Evolutionary conservation across 1,140 invertebrate species (phyloP), one percentile per base, ranked within the genome.

Genomic region (Platorchestia sp.): DNA sequence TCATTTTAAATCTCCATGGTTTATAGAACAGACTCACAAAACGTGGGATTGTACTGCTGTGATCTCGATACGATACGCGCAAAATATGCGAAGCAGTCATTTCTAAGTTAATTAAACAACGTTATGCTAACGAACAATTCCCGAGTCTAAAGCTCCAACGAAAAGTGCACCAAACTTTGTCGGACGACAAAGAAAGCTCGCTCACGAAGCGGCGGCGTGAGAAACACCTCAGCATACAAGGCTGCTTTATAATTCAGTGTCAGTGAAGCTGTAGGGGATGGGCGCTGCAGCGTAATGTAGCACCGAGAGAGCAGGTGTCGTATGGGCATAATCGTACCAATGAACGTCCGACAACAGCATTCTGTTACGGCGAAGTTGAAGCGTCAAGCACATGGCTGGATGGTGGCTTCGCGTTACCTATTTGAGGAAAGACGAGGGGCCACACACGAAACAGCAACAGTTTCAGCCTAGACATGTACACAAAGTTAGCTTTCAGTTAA

Each of bases 281-380:
- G n/a, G 87, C 87, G 87, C n/a, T 44, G 87, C n/a, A 44, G 10
- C 0, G 87, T 89, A 89, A 89, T 89, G 87, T 14, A 89, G 43
- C 87, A 89, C 87, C 87, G 43, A 42, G 41, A 89, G 87, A 89
- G 87, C 87, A 89, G 87, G n/a, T 89, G 87, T 42, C 87, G 41
- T 42, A 44, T 27, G 87, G 87, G 43, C 87, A 89, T 89, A 89
- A 89, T 89, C 87, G 87, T 89, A 14, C 41, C 87, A 89, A 89
- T 89, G 87, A 89, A 89, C 87, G n/a, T 44, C 27, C 87, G 36
- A 89, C 87, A 89, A 7, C 87, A 3, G 86, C 86, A 86, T n/a
- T 86, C 86, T 86, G 86, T 86, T n/a, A 86, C 86, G 86, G 47
- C 86, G 36, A 36, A 41, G 36, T n/a, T n/a, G 86, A 36, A 36